phyloP scores from a whole-genome alignment of 2,888 invertebrate species.

The Scrobipalpa costella region DNA sequence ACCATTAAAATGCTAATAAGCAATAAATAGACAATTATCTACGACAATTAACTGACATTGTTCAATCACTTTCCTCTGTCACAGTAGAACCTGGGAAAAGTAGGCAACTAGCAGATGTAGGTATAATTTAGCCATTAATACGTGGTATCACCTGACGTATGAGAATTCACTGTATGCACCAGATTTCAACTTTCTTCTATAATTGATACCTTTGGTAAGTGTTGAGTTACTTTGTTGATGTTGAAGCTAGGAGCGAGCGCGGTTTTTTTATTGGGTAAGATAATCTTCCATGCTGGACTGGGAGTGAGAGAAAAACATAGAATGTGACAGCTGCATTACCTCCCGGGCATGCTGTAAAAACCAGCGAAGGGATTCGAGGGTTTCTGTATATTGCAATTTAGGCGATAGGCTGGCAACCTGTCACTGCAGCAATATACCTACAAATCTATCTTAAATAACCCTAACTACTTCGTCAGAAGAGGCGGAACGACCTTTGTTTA shows the following conservation, averaged over 20 bases:
- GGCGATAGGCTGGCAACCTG: no score
- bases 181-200: conserved; percentile 55
- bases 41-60: conserved; percentile 6
- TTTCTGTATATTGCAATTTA: no score
- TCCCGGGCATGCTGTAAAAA: no score
- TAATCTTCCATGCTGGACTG: no score
- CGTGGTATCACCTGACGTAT: conserved; percentile 19
- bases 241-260: not conserved
- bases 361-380: no score
- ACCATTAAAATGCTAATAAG: conserved; percentile 11
- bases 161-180: conserved; percentile 38
- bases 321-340: no score
- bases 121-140: conserved; percentile 1
- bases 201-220: conserved; percentile 46
- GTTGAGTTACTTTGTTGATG: conserved; percentile 37
- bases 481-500: no score
- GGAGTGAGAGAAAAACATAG: no score
- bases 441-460: no score
- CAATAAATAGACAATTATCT: conserved; percentile 27
- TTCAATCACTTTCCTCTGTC: conserved; percentile 13
- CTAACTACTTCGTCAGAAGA: no score
- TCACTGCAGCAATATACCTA: no score
- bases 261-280: no score
- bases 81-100: not conserved
- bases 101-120: not conserved